Base-by-base conservation (phyloP, 2,113 vertebrate genomes). In the Orientallactaga bullata region DNA sequence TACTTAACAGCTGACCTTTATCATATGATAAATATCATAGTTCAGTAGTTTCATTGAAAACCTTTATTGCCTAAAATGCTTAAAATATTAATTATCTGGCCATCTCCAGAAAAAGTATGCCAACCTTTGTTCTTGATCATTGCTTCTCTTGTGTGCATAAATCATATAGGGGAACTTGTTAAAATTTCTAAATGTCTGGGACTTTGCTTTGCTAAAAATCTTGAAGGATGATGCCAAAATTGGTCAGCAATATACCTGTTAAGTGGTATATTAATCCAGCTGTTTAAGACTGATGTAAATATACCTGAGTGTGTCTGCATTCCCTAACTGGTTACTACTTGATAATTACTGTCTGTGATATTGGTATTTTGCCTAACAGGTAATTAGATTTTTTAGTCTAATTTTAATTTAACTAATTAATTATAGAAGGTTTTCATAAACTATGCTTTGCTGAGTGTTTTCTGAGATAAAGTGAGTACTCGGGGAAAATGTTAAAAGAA, bases 261-360 rank as follows among this genome's bases (percentile, higher is more conserved):
- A 32, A 85, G 21, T 91, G 71, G 24, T 10, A 32, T 96, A 60
- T 80, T 94, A 69, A 88, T 80, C 69, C 84, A 92, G 26, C 47
- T 84, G 21, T 76, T 88, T 30, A 85, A 76, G 47, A 72, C 63
- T 76, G 66, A 74, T n/a, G 0, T 93, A n/a, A 83, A 81, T 85
- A 61, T 80, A 30, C 61, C 23, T 26, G 73, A 63, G 26, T 85
- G 2, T 71, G 21, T 79, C 74, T 66, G 32, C 26, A 66, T 61
- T 68, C n/a, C 8, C 17, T 61, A 71, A 0, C 35, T 88, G 66
- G 39, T 84, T n/a, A 24, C 35, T 89, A 2, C 73, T 37, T 91
- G 73, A 17, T 71, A 77, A 72, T 20, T 88, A 63, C 55, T 88
- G 11, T 18, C 42, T 39, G 0, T 78, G 11, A 20, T 68, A 3